Evolutionary conservation across 2,113 vertebrate species (phyloP).

Genomic region (Acanthisitta chloris): DNA sequence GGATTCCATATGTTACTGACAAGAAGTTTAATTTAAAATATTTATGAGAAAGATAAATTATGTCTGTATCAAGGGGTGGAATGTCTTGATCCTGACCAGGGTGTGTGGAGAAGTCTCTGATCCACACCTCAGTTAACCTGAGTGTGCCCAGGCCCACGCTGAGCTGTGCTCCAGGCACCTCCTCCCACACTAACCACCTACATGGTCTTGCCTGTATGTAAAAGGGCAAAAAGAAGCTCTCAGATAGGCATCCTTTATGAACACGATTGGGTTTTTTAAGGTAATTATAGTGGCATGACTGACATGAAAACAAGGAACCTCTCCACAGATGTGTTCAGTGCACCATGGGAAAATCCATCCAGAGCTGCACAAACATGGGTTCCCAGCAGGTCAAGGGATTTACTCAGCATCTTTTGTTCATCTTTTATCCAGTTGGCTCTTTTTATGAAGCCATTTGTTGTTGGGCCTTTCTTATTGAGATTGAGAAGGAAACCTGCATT

Average conservation of each 20-base stretch:
- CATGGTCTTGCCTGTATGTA: background rate
- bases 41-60: background rate
- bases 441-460: background rate
- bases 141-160: background rate
- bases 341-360: background rate
- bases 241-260: background rate
- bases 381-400: background rate
- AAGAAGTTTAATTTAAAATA: background rate
- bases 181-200: too few species aligned
- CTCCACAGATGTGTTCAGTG: background rate
- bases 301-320: background rate
- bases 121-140: background rate
- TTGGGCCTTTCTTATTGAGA: background rate
- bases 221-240: background rate
- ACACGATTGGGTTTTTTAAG: background rate
- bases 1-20: background rate
- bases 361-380: rapidly evolving
- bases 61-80: background rate
- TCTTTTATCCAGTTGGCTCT: background rate
- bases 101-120: background rate
- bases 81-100: background rate
- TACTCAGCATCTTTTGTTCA: background rate
- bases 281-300: background rate
- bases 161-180: too few species aligned
- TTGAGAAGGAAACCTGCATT: background rate